Evolutionary conservation across 2,797 vertebrate species (phyloP), one percentile per base, ranked within the genome.

Genomic region (Chiloscyllium punctatum): DNA sequence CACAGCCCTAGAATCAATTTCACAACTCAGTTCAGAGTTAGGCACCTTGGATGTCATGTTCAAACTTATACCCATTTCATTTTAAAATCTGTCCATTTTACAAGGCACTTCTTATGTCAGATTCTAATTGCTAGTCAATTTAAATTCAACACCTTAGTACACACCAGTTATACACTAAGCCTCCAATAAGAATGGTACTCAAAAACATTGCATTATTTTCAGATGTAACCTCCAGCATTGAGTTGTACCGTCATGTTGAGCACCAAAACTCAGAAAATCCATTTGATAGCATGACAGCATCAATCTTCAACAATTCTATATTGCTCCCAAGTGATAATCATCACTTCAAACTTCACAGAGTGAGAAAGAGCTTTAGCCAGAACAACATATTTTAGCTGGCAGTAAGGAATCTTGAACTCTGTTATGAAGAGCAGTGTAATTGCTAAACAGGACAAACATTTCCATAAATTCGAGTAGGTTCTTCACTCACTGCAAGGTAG

Each of bases 401-500:
- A 21, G 33, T 95, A 74, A 53, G 48, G 68, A 94, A 69, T 72
- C 42, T 94, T 72, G 42, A 95, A 95, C 15, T 53, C 71, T 8
- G 71, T 72, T 74, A 53, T n/a, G 69, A 74, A 77, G 71, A 4
- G 15, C 30, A 74, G 42, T 42, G 13, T 71, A 94, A 74, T 15
- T 53, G 9, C 96, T 98, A 99, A 96, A 98, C 98, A 77, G 98
- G 98, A 97, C 98, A 98, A 96, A 99, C 98, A 2, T 96, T 98
- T 94, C 98, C 97, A 42, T 98, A 98, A 96, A 97, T 98, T 97
- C 98, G 97, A 96, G 97, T 95, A 96, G 98, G 98, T 96, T 98
- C 98, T 6, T 99, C 98, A n/a, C 98, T 98, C 97, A 99, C 98
- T 0, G 99, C 98, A 95, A 99, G 98, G 98, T 99, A 99, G 95